Percentiles rank a stretch among this genome's conserved stretches.
Conservation (phyloP, 2,113 vertebrate species). For the Mustelus asterias region DNA sequence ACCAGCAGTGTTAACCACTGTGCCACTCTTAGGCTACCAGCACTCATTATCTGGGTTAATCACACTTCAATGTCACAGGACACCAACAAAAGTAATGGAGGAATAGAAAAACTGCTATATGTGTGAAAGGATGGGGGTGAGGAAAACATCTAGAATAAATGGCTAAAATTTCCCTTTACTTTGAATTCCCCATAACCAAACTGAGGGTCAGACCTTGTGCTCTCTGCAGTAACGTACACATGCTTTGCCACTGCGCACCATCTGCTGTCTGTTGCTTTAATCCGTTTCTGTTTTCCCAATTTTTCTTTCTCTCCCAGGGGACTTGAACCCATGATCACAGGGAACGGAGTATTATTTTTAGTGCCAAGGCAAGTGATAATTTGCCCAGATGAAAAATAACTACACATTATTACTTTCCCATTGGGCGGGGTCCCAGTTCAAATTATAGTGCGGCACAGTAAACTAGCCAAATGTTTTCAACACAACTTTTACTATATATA, state of each 20-base stretch:
- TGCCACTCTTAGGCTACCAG: background rate
- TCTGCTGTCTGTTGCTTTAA: background rate
- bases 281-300: conserved; percentile 7
- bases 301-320: background rate
- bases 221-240: background rate
- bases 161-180: background rate
- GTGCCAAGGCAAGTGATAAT: conserved; percentile 5
- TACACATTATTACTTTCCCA: background rate
- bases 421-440: background rate
- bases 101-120: background rate
- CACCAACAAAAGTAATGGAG: background rate
- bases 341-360: conserved; percentile 1
- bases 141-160: background rate
- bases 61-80: background rate
- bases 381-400: background rate
- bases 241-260: background rate
- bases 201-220: background rate
- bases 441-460: background rate
- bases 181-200: background rate
- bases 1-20: no score
- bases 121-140: background rate
- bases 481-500: background rate
- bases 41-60: background rate
- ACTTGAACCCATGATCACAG: conserved; percentile 8
- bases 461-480: background rate